Base-by-base conservation (phyloP, 2,797 vertebrate species). In the Oreonectes daqikongensis region DNA sequence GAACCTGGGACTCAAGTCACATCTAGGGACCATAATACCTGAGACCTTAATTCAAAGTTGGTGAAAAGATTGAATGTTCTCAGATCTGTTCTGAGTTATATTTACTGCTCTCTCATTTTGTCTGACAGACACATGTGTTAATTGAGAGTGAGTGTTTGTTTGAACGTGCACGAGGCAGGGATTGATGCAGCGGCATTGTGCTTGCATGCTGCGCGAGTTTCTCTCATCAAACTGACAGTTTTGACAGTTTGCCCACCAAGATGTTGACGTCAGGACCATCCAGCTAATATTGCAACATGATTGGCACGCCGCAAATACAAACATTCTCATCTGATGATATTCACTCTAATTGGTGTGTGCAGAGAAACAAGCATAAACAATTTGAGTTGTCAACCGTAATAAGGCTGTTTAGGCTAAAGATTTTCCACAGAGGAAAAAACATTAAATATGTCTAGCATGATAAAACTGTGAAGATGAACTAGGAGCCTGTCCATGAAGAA, bases 291-390 rank as follows among this genome's bases (percentile, higher is more conserved):
- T 78, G 76, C 11, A 32, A 50, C 20, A 67, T 80, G 84, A 83
- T 83, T 85, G 84, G 80, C 84, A 85, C 80, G 76, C 79, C 75
- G 72, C 79, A 83, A 84, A 85, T 81, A 83, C 75, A 83, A 83
- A 83, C 84, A 79, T 79, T 72, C 71, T 80, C 69, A 80, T 81
- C 68, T 75, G 82, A 79, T 83, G 75, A 83, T 83, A 83, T 78
- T 78, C 74, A 48, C 74, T 80, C 77, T 83, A 83, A 83, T 85
- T 85, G 84, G 77, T 79, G 75, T 78, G 79, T 81, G 81, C 78
- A 79, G 72, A 78, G 75, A 81, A 80, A 83, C 81, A 83, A 75
- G 65, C 69, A 68, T 81, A 80, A 80, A 79, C 84, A 77, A 85
- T 85, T 80, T 78, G 77, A 75, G 79, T 83, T 85, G 84, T 85